Percentiles rank a stretch among this genome's conserved stretches.
Conservation (phyloP, 2,797 vertebrate species). For the Enoplosus armatus region DNA sequence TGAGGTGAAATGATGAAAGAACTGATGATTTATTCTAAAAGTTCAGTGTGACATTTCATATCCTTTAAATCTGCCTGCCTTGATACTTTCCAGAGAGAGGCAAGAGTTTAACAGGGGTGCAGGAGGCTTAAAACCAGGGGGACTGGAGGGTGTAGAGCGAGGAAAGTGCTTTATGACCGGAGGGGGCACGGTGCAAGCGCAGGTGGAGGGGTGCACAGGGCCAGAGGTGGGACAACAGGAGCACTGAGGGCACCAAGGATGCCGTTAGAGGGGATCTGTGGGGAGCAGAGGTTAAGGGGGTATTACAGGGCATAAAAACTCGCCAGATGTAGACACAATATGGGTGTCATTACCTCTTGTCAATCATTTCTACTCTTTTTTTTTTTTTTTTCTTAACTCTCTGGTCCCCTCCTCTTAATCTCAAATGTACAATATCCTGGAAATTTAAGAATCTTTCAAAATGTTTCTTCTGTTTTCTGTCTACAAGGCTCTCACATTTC, state of each 20-base stretch:
- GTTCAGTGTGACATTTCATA: conserved; percentile 65
- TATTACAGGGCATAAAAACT: conserved; percentile 80
- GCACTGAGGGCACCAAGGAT: conserved; percentile 54
- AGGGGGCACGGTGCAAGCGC: conserved; percentile 65
- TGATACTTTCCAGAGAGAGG: conserved; percentile 73
- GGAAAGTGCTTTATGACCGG: conserved; percentile 66
- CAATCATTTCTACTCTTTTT: conserved; percentile 79
- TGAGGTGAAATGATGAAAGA: conserved; percentile 56
- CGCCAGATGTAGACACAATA: conserved; percentile 83
- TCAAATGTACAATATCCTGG: conserved; percentile 15
- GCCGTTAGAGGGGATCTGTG: conserved; percentile 69
- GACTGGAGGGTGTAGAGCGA: conserved; percentile 39
- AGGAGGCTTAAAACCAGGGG: conserved; percentile 53
- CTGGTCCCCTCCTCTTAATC: conserved; percentile 19
- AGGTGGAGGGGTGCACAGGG: conserved; percentile 60
- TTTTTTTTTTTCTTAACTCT: background rate
- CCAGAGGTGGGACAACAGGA: conserved; percentile 70
- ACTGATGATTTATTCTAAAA: conserved; percentile 63
- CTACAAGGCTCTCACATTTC: background rate
- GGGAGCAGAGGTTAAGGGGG: conserved; percentile 72
- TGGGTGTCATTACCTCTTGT: conserved; percentile 88
- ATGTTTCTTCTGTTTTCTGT: conserved; percentile 1
- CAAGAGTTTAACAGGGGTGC: conserved; percentile 62
- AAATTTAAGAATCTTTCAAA: background rate
- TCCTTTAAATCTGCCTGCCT: conserved; percentile 61